Evolutionary conservation across 2,888 invertebrate species (phyloP), one percentile per base, ranked within the genome.

Genomic region (Yponomeuta cagnagella): DNA sequence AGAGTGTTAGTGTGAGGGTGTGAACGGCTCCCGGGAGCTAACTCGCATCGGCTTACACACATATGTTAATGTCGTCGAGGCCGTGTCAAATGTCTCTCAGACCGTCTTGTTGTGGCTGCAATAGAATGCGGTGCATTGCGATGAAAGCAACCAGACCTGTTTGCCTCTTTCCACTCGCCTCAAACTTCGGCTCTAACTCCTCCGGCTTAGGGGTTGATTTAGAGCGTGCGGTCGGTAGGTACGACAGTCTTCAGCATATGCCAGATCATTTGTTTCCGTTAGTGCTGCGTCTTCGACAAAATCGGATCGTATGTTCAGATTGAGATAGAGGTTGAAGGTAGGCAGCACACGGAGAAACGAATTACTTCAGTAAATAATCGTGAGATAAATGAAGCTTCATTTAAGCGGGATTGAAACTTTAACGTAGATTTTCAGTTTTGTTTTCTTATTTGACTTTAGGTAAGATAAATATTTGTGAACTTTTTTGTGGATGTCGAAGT

Each of bases 241-340:
- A 43, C 43, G 83, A 86, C 83, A 86, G 82, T 79, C 82, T 85
- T 84, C 83, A 85, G 82, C 82, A 79, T 81, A 85, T 80, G 83
- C 85, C 85, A 87, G 88, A 87, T 89, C 86, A 89, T 89, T 89
- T 89, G 85, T 89, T 89, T 89, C 88, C 88, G 86, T 89, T 88
- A 87, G 80, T 43, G 80, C 81, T 78, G 80, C 80, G 81, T 86
- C 86, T 86, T 83, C 82, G 82, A 79, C 77, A 84, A 85, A 85
- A 88, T 89, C 84, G 83, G 80, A 85, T 86, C 86, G 43, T 43
- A 86, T 85, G 79, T 81, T 76, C 43, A 43, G 43, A 43, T 6
- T 43, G 43, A 8, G 43, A 43, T 43, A 43, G 43, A 43, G 6
- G 43, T 8, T 43, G 43, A 8, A 43, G 43, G 43, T 43, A 58